Evolutionary conservation across 2,888 invertebrate species (phyloP).

Genomic region (Limenitis camilla): DNA sequence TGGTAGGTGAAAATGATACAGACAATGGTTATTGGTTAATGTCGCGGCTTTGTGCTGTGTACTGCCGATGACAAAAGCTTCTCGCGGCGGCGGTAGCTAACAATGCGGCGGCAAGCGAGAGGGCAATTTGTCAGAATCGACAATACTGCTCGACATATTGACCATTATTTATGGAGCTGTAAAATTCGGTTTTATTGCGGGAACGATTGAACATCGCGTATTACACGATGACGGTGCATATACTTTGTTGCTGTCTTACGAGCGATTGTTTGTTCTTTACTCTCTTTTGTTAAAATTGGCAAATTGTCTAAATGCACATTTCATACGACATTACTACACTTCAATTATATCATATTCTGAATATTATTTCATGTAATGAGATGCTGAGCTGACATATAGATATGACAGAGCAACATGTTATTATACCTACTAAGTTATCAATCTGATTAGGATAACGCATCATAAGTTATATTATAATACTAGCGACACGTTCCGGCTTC

Average conservation of each 20-base stretch:
- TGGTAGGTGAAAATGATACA: constrained; percentile 67
- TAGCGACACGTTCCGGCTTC: no score
- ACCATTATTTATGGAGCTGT: constrained; percentile 72
- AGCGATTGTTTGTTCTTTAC: constrained; percentile 27
- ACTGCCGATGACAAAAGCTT: constrained; percentile 49
- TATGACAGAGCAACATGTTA: no score
- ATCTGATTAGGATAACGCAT: no score
- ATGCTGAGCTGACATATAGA: no score
- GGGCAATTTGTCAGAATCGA: constrained; percentile 72
- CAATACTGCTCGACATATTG: constrained; percentile 70
- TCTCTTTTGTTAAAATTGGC: not conserved
- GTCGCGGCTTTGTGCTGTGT: constrained; percentile 45
- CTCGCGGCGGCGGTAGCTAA: constrained; percentile 54
- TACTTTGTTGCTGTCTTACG: constrained; percentile 51
- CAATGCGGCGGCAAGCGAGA: constrained; percentile 65
- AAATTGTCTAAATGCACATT: not conserved
- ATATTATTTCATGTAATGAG: no score
- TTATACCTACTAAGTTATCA: no score
- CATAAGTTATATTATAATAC: no score
- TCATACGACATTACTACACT: not conserved
- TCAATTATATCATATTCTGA: not conserved
- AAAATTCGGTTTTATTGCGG: constrained; percentile 68
- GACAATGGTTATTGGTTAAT: constrained; percentile 60
- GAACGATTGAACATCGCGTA: constrained; percentile 65
- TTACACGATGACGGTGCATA: constrained; percentile 53